phyloP scores from a whole-genome alignment of 2,888 invertebrate genomes.

The Chymomyza procnemis region DNA sequence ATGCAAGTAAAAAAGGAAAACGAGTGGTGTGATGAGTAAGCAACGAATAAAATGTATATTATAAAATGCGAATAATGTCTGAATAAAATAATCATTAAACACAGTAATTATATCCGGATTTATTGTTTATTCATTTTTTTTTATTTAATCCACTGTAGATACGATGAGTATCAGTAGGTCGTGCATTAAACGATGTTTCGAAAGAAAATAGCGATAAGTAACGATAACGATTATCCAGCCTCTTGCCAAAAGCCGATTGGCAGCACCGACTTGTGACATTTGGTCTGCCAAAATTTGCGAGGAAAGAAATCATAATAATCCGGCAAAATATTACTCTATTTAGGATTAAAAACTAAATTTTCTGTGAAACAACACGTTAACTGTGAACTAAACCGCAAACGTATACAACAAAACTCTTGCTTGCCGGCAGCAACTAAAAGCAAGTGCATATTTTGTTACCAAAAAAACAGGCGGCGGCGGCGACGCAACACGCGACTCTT shows the following conservation, averaged over 20 bases:
- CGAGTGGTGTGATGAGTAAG: conserved; percentile 84
- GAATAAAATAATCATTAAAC: neutral
- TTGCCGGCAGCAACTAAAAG: conserved; percentile 4
- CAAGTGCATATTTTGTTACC: conserved; percentile 28
- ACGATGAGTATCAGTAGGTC: neutral
- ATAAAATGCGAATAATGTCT: neutral
- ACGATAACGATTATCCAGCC: neutral
- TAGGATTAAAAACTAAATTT: conserved; percentile 14
- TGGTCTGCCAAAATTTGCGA: conserved; percentile 31
- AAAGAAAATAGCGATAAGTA: neutral
- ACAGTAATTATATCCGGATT: neutral
- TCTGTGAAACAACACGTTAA: conserved; percentile 46
- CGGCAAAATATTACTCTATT: neutral
- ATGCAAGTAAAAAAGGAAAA: conserved; percentile 98
- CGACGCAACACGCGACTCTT: conserved; percentile 55
- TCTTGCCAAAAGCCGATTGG: neutral
- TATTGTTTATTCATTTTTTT: neutral
- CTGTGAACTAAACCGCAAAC: conserved; percentile 4
- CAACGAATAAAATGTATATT: neutral
- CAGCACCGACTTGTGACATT: neutral
- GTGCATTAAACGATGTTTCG: neutral
- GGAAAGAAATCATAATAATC: conserved; percentile 29
- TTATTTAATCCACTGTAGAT: neutral
- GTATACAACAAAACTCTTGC: conserved; percentile 14
- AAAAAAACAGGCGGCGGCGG: conserved; percentile 54